These are phyloP conservation scores for Brachirus orientalis DNA, from an alignment of 2,113 vertebrate genomes.

Conservation along the genomic window DNA sequence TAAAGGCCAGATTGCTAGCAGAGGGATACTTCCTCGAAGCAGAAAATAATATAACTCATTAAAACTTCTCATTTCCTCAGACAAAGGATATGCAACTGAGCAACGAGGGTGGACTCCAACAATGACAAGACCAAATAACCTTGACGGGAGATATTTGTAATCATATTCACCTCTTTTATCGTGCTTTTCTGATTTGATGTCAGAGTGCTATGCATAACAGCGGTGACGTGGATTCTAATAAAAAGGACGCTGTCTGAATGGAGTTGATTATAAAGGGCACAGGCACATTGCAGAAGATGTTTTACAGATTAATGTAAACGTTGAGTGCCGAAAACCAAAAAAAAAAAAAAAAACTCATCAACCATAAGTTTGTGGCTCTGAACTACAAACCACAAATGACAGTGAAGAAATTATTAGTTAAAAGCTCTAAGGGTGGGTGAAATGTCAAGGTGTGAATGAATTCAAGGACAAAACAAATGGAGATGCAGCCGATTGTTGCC, in stretches of 20 bases:
- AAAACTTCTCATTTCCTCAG: constrained; percentile 74
- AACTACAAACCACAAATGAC: neutral
- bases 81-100: constrained; percentile 66
- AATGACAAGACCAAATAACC: constrained; percentile 62
- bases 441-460: no score
- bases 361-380: no score
- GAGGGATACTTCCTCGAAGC: constrained; percentile 55
- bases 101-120: constrained; percentile 38
- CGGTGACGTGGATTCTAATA: no score
- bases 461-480: no score
- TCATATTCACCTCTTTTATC: constrained; percentile 42
- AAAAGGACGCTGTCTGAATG: constrained; percentile 30
- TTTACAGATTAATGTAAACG: no score
- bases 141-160: constrained; percentile 46
- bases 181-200: no score
- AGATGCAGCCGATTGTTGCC: no score
- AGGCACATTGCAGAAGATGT: no score
- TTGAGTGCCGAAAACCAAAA: no score
- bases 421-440: no score
- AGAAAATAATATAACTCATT: constrained; percentile 79
- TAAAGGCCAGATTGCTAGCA: constrained; percentile 69
- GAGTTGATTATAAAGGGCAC: constrained; percentile 33
- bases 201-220: no score
- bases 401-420: neutral
- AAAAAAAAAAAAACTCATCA: no score